Conservation (phyloP, 1,140 invertebrate species). For the Apolygus lucorum region DNA sequence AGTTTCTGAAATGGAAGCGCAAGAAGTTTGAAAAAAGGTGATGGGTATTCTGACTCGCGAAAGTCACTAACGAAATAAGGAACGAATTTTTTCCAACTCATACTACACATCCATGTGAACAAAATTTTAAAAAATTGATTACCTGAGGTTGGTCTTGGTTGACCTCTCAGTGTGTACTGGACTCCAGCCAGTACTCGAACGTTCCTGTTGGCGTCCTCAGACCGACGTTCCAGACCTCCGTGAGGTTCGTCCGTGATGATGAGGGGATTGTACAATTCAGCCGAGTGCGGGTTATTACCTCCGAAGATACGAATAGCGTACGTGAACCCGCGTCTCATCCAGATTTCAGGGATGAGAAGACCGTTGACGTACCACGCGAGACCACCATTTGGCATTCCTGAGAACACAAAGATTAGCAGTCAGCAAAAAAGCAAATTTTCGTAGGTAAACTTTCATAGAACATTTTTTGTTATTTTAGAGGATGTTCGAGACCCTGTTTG, state of each 20-base stretch:
- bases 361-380: conserved; percentile 82
- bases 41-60: too few relatives aligned
- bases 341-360: conserved; percentile 73
- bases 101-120: too few relatives aligned
- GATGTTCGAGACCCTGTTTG: too few relatives aligned
- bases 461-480: too few relatives aligned
- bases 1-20: too few relatives aligned
- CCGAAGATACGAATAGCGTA: conserved; percentile 69
- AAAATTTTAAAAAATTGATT: too few relatives aligned
- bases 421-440: too few relatives aligned
- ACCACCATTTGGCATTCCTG: conserved; percentile 49
- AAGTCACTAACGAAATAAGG: too few relatives aligned
- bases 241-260: conserved; percentile 81
- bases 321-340: conserved; percentile 70
- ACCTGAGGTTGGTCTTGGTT: conserved; percentile 65
- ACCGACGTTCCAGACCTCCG: conserved; percentile 68
- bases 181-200: conserved; percentile 77
- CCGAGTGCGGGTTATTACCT: conserved; percentile 81
- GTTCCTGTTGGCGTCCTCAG: conserved; percentile 58
- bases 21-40: too few relatives aligned
- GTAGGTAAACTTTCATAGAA: too few relatives aligned
- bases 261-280: conserved; percentile 81
- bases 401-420: too few relatives aligned
- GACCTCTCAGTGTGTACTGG: conserved; percentile 68
- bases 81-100: too few relatives aligned